phyloP scores from a whole-genome alignment of 1,140 invertebrate genomes.

The Conus ventricosus region DNA sequence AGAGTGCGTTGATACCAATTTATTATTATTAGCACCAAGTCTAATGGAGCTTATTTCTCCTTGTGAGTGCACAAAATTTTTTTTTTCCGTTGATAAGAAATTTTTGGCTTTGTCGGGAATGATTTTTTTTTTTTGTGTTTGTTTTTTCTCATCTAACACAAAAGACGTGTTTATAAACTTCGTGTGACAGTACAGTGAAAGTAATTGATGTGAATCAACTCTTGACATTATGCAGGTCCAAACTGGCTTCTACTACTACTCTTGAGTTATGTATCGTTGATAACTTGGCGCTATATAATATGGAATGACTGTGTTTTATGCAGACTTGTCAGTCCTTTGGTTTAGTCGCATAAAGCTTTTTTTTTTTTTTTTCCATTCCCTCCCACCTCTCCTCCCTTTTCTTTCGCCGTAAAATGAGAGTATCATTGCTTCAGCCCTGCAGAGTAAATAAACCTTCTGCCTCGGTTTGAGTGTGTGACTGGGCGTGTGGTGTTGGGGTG shows the following conservation, averaged over 20 bases:
- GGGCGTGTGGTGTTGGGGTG: too few species aligned
- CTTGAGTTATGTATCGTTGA: not conserved
- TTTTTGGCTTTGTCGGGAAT: not conserved
- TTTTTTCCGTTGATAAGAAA: not conserved
- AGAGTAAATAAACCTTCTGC: conserved; percentile 11
- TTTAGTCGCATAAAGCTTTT: not conserved
- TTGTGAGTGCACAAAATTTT: too few species aligned
- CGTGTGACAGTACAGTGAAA: not conserved
- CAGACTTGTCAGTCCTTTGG: not conserved
- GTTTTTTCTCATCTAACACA: not conserved
- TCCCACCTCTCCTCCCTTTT: not conserved
- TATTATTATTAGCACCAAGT: too few species aligned
- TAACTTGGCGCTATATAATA: not conserved
- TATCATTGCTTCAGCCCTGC: not conserved
- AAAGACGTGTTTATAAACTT: not conserved
- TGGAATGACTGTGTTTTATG: not conserved
- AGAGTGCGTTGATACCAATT: too few species aligned
- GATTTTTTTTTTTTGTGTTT: not conserved
- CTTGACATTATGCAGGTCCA: not conserved
- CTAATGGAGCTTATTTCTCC: too few species aligned
- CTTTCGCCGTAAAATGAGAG: not conserved
- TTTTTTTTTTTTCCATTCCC: not conserved
- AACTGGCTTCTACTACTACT: not conserved
- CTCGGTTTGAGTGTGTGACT: not conserved
- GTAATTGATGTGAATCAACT: not conserved